Evolutionary conservation across 2,113 vertebrate genomes (phyloP).

Genomic region (Nothoprocta pentlandii): DNA sequence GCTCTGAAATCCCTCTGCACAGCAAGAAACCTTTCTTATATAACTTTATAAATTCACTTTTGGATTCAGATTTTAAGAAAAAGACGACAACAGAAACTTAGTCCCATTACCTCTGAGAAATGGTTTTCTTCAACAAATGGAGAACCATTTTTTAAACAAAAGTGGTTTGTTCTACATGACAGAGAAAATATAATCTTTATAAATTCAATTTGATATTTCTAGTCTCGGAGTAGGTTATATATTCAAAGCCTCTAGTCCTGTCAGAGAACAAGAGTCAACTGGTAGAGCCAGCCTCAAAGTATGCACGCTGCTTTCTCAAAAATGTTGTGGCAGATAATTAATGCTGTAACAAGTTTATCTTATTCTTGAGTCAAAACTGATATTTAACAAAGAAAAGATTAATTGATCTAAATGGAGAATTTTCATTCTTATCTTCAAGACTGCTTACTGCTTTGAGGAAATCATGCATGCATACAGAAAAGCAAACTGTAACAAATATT

Average conservation of each 20-base stretch:
- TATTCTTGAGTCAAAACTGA: not conserved
- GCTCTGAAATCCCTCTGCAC: not conserved
- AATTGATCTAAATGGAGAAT: not conserved
- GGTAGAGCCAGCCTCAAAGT: not conserved
- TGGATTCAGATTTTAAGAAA: not conserved
- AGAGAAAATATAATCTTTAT: not conserved
- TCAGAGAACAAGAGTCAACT: not conserved
- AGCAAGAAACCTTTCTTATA: not conserved
- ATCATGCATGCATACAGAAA: not conserved
- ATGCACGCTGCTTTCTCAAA: accelerated
- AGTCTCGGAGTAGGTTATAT: not conserved
- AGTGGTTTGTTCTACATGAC: not conserved
- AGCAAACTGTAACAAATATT: not conserved
- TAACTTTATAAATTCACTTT: not conserved
- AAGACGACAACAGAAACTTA: not conserved
- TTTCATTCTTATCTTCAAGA: not conserved
- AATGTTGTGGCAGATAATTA: not conserved
- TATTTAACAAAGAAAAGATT: not conserved
- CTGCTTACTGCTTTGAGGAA: not conserved
- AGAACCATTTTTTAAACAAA: not conserved
- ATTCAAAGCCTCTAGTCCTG: not conserved
- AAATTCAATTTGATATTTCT: not conserved
- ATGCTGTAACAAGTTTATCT: not conserved
- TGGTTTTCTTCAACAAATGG: accelerated
- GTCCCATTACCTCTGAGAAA: not conserved